These are phyloP conservation scores for Liasis olivaceus DNA, from an alignment of 2,797 vertebrate species.

Conservation along the genomic window DNA sequence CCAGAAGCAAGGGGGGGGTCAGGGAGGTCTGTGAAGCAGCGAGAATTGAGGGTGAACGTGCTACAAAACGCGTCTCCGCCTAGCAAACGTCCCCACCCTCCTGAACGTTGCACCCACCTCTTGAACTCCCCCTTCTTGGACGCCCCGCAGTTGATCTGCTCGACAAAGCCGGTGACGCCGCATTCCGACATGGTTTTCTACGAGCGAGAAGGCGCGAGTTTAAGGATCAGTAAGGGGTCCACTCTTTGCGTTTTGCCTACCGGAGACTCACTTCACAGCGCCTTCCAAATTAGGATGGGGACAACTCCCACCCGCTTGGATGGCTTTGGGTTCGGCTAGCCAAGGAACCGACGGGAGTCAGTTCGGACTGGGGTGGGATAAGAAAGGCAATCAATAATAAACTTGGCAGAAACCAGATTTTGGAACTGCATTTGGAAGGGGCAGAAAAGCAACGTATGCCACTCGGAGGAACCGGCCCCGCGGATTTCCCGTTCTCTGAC, in stretches of 20 bases:
- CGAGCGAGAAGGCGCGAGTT: accelerated
- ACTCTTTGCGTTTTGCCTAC: too few species aligned
- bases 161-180: conserved; percentile 82
- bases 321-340: background rate
- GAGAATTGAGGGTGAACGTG: too few species aligned
- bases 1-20: background rate
- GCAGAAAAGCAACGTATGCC: background rate
- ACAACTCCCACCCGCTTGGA: background rate
- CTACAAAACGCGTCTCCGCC: too few species aligned
- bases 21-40: too few species aligned
- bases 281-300: too few species aligned
- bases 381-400: background rate
- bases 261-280: background rate
- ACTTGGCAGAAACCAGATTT: background rate
- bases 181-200: conserved; percentile 82
- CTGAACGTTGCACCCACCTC: conserved; percentile 72
- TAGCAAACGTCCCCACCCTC: accelerated
- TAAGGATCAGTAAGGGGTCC: accelerated
- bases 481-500: background rate
- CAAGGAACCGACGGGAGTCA: too few species aligned
- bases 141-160: conserved; percentile 82
- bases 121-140: conserved; percentile 83
- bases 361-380: background rate
- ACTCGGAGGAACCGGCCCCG: background rate
- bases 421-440: background rate